These are phyloP conservation scores for Etheostoma spectabile DNA, from an alignment of 2,113 vertebrate species.

Conservation along the genomic window DNA sequence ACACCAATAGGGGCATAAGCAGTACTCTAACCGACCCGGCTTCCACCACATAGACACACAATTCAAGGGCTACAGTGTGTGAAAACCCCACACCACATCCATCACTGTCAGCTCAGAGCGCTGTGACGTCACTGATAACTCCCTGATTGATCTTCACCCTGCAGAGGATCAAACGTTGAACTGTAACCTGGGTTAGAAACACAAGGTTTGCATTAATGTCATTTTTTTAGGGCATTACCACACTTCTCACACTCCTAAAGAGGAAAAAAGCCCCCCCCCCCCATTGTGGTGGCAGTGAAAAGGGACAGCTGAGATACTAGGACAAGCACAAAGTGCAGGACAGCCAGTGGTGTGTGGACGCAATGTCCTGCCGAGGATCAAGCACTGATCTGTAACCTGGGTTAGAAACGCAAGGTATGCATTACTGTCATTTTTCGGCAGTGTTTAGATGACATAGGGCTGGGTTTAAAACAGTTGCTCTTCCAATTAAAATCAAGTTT, in stretches of 20 bases:
- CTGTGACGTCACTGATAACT: slow-evolving; percentile 46
- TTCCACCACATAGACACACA: slow-evolving; percentile 17
- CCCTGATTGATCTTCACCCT: slow-evolving; percentile 43
- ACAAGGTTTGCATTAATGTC: not conserved
- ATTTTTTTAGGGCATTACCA: not conserved
- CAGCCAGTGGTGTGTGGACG: not conserved
- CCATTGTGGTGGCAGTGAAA: not conserved
- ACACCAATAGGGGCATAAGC: not conserved
- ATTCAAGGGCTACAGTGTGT: slow-evolving; percentile 20
- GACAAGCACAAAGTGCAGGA: not conserved
- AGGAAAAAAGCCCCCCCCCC: not conserved
- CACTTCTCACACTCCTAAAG: not conserved
- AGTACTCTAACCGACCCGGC: not conserved
- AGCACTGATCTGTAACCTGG: too few relatives aligned
- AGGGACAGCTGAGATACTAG: not conserved
- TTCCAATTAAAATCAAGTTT: too few relatives aligned
- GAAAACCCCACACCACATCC: slow-evolving; percentile 42
- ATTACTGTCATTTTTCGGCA: too few relatives aligned
- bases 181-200: not conserved
- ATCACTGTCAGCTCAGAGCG: slow-evolving; percentile 35
- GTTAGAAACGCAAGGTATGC: too few relatives aligned
- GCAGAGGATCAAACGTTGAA: slow-evolving; percentile 34
- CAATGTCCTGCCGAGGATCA: slow-evolving; percentile 12
- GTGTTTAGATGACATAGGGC: too few relatives aligned
- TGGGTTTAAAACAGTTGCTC: too few relatives aligned